Base-by-base conservation (phyloP, 1,140 invertebrate species). In the Diprion similis region DNA sequence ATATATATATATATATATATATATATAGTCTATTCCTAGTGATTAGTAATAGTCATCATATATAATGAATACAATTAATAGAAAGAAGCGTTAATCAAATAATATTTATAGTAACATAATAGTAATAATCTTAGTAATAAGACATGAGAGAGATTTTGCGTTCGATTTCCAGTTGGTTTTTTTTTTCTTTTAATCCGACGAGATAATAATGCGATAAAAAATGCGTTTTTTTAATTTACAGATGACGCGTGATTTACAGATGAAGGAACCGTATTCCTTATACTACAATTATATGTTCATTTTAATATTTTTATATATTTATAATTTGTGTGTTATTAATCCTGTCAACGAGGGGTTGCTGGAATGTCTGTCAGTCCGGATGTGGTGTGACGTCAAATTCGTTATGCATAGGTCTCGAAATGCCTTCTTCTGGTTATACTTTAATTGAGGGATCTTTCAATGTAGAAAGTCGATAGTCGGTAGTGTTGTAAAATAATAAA, bases 321-420 rank as follows among this genome's bases (percentile, higher is more conserved):
- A 59, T 59, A 59, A 59, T 77, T 65, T 71, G 71, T 73, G 68
- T 74, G 66, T 74, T 72, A 24, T 74, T 59, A 76, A 74, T 82
- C 76, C 70, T 78, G 78, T 78, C 76, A 76, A 78, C 68, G 69
- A 77, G 71, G 72, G 80, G 78, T 79, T 81, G 81, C 80, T 88
- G 86, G 86, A 88, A 87, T 88, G 85, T 87, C 80, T 85, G 76
- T 82, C 75, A 82, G 76, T 83, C 79, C 80, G 80, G 75, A 75
- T 79, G 69, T 77, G 74, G 70, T 71, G 68, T 78, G 51, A 59
- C 51, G 51, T 59, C 9, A 17, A 59, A 15, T 15, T 59, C n/a
- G n/a, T 59, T 59, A 59, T 59, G 51, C 51, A 17, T 17, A 13
- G 51, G 11, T 59, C 51, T 59, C 51, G 51, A 59, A 59, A 59